Evolutionary conservation across 2,797 vertebrate genomes (phyloP), one percentile per base, ranked within the genome.

Genomic region (Spea hammondii): DNA sequence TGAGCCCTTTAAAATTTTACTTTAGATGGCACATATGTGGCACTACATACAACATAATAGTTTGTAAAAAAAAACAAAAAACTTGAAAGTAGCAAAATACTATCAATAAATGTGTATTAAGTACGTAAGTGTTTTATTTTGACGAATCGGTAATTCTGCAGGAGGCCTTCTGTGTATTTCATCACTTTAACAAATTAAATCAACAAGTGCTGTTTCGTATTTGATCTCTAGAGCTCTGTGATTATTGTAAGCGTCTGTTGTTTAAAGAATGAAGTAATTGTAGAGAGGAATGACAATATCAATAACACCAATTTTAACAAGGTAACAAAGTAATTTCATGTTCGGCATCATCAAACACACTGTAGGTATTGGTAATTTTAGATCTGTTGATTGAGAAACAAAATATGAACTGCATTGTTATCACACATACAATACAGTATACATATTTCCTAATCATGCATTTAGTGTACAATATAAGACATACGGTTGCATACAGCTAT

Each of bases 131-230:
- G 12, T 46, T 59, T 12, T 66, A 55, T n/a, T 49, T 13, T 57
- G 12, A 14, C 62, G 17, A 1, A 51, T 32, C 44, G 1, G 8
- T 60, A 62, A 5, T 64, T 10, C 17, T 49, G 49, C 48, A 77
- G 12, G 67, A 60, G 60, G 55, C 60, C 50, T 50, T 5, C 55
- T 46, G 11, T 48, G 13, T 66, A 65, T 78, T 71, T 78, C 70
- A 78, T 55, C 76, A 78, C 68, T 78, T 65, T 45, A 72, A 57
- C 7, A 72, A 77, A 77, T 78, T 54, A 67, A 78, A 72, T 59
- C 46, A 74, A 45, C 32, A 59, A 60, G 62, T 49, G 8, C 51
- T 73, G 50, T 48, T 65, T 73, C 73, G 49, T 72, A 55, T 76
- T 66, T 60, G 67, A 45, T 66, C 54, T 53, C 64, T 57, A 79